A percentile compares a stretch with the other conserved stretches of the same genome.
phyloP scores from a whole-genome alignment of 2,113 vertebrate genomes.

The Pterophyllum scalare region DNA sequence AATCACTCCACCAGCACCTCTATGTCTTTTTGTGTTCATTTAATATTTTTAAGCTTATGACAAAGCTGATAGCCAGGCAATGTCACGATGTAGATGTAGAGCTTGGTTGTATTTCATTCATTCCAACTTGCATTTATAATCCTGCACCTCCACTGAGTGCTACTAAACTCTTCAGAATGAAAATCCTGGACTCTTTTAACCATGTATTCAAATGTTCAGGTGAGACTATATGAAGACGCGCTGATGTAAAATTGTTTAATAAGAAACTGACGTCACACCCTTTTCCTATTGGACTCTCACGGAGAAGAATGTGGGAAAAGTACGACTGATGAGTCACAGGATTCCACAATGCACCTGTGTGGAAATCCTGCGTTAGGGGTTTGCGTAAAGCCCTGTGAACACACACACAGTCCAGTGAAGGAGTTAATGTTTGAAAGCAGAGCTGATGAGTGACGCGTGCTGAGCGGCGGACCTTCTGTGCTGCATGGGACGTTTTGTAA shows the following conservation, averaged over 20 bases:
- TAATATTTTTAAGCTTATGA: neutral
- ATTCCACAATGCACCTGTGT: neutral
- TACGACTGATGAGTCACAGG: slow-evolving; percentile 18
- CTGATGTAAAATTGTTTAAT: neutral
- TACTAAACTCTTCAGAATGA: neutral
- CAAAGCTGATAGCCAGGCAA: neutral
- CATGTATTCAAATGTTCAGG: neutral
- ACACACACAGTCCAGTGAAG: neutral
- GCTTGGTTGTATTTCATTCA: neutral
- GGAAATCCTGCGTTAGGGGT: slow-evolving; percentile 3
- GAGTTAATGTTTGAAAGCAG: slow-evolving; percentile 10
- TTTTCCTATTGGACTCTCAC: neutral
- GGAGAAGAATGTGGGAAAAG: slow-evolving; percentile 2
- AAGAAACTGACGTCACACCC: neutral
- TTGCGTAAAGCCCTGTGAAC: neutral
- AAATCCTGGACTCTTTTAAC: too few species aligned
- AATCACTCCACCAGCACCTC: too few species aligned
- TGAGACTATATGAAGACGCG: neutral
- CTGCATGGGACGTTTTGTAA: slow-evolving; percentile 2
- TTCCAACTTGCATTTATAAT: neutral
- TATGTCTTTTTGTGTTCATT: too few species aligned
- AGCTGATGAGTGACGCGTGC: neutral
- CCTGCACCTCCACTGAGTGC: neutral
- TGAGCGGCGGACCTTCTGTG: neutral
- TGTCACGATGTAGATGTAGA: neutral